phyloP scores from a whole-genome alignment of 2,888 invertebrate species.

The Cryptus armator region DNA sequence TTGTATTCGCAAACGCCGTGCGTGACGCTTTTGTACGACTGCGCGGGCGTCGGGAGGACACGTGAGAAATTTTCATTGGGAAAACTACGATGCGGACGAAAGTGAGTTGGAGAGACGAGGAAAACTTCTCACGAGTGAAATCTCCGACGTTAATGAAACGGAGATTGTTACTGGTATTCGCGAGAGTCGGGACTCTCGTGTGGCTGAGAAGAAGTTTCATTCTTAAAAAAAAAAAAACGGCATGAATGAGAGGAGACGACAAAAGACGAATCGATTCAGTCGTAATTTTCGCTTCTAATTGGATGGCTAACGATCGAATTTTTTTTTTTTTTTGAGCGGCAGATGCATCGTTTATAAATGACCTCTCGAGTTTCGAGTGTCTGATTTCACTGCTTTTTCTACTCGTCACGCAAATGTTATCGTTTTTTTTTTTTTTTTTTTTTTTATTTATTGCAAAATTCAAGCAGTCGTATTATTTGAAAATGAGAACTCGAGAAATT shows the following conservation, averaged over 20 bases:
- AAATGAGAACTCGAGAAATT: slow-evolving; percentile 54
- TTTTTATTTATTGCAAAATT: slow-evolving; percentile 18
- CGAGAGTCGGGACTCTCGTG: slow-evolving; percentile 11
- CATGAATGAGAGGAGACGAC: slow-evolving; percentile 7
- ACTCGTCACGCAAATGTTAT: slow-evolving; percentile 39
- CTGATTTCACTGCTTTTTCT: slow-evolving; percentile 27
- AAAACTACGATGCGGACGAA: slow-evolving; percentile 48
- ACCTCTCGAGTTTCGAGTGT: slow-evolving; percentile 35
- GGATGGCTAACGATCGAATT: neutral
- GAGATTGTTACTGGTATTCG: slow-evolving; percentile 13
- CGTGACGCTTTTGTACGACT: neutral
- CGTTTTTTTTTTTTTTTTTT: neutral
- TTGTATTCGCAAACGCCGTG: slow-evolving; percentile 39
- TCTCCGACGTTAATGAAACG: slow-evolving; percentile 64
- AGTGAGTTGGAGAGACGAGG: slow-evolving; percentile 50
- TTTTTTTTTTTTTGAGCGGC: no score
- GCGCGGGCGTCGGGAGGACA: slow-evolving; percentile 7
- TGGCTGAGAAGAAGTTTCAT: slow-evolving; percentile 43
- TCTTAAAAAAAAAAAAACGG: slow-evolving; percentile 10
- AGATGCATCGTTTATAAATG: slow-evolving; percentile 17
- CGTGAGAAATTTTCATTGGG: slow-evolving; percentile 61
- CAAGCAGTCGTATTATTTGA: slow-evolving; percentile 11
- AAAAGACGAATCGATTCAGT: slow-evolving; percentile 23
- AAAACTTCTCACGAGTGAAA: slow-evolving; percentile 68
- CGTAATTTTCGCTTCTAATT: slow-evolving; percentile 43